Percentiles rank a stretch among this genome's conserved stretches.
phyloP scores from a whole-genome alignment of 2,797 vertebrate species.

The Pseudopleuronectes americanus region DNA sequence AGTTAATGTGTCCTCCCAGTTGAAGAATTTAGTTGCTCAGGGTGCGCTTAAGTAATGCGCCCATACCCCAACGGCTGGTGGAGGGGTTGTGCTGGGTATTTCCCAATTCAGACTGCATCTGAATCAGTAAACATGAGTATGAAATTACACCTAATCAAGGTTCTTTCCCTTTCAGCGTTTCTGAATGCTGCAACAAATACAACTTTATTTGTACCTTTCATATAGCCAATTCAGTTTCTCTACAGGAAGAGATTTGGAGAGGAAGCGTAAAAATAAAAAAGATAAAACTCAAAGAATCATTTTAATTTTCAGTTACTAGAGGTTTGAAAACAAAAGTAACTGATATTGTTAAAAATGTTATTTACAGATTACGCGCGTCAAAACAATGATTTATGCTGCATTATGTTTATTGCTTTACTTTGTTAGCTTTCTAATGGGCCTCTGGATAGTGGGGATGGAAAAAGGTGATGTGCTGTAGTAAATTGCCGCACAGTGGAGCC shows the following conservation, averaged over 20 bases:
- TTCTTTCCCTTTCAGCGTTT: background rate
- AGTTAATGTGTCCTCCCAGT: constrained; percentile 9
- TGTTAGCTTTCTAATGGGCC: constrained; percentile 42
- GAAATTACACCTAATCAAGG: background rate
- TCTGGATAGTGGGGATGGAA: constrained; percentile 46
- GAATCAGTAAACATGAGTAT: no score
- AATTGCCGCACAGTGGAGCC: constrained; percentile 46
- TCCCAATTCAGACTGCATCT: no score
- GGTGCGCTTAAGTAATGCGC: background rate
- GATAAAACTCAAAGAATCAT: background rate
- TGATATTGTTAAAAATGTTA: no score
- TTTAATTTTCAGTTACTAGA: no score
- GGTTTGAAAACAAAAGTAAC: background rate
- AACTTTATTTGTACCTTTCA: background rate
- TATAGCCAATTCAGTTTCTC: background rate
- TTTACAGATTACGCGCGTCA: background rate
- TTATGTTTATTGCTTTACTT: constrained; percentile 25
- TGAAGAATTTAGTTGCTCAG: background rate
- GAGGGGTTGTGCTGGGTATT: background rate
- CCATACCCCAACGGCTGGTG: background rate
- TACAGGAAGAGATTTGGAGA: background rate
- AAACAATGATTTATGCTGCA: constrained; percentile 16
- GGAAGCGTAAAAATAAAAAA: background rate
- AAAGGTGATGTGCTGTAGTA: constrained; percentile 50
- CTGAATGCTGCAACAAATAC: background rate